Evolutionary conservation across 1,140 invertebrate species (phyloP).

Genomic region (Bombus impatiens): DNA sequence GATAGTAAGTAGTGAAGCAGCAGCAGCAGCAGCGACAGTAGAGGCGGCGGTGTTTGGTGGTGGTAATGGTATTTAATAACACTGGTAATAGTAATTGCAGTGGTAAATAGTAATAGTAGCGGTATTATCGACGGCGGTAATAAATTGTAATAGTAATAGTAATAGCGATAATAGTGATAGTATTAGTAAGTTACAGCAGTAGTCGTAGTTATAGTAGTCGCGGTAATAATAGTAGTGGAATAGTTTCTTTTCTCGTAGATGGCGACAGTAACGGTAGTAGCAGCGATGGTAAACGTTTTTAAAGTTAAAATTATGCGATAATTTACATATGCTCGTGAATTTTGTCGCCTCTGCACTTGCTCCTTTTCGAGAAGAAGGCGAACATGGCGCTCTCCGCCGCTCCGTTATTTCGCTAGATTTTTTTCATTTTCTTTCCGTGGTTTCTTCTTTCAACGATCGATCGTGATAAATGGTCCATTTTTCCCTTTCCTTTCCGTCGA

Average conservation of each 20-base stretch:
- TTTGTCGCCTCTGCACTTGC: neutral
- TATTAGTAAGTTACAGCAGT: conserved; percentile 49
- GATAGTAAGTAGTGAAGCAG: conserved; percentile 38
- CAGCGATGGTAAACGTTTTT: conserved; percentile 58
- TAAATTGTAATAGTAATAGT: conserved; percentile 53
- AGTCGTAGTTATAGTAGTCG: conserved; percentile 21
- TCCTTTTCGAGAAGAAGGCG: neutral
- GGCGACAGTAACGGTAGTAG: conserved; percentile 51
- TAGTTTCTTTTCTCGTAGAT: conserved; percentile 36
- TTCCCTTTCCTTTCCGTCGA: neutral
- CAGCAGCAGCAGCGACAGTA: conserved; percentile 51
- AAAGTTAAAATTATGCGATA: conserved; percentile 58
- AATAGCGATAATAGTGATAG: conserved; percentile 42
- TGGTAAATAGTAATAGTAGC: conserved; percentile 59
- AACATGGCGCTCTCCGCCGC: neutral
- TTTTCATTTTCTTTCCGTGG: neutral
- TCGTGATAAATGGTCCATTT: conserved; percentile 30
- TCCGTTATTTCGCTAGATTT: neutral
- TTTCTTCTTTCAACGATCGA: neutral
- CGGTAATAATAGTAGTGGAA: conserved; percentile 45
- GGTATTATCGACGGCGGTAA: conserved; percentile 46
- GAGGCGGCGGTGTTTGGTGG: conserved; percentile 9
- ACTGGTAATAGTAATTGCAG: conserved; percentile 56
- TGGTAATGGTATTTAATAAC: conserved; percentile 37
- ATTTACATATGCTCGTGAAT: conserved; percentile 65